phyloP scores from a whole-genome alignment of 2,888 invertebrate species.

The Tiliacea citrago region DNA sequence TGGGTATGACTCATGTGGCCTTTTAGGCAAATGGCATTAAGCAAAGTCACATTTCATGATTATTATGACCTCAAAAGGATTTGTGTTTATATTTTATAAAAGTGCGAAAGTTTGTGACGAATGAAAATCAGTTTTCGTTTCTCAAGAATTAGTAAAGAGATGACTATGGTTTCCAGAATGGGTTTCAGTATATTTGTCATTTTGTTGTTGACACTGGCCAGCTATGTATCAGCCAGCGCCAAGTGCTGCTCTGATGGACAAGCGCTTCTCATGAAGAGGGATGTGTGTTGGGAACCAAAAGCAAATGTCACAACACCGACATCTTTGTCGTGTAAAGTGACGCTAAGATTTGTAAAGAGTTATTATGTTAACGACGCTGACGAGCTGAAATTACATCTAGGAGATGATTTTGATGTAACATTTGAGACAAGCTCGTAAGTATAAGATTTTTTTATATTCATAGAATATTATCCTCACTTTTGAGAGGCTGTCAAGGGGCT shows the following conservation, averaged over 20 bases:
- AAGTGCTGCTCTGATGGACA: slow-evolving; percentile 68
- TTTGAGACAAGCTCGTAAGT: slow-evolving; percentile 67
- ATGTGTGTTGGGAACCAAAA: slow-evolving; percentile 71
- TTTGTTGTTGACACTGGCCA: slow-evolving; percentile 6
- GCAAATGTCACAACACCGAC: slow-evolving; percentile 61
- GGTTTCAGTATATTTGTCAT: background rate
- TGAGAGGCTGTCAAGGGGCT: background rate
- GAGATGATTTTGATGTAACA: slow-evolving; percentile 37
- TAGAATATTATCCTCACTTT: background rate
- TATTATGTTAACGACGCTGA: slow-evolving; percentile 46
- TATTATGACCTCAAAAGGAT: slow-evolving; percentile 1
- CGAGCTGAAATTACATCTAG: slow-evolving; percentile 50
- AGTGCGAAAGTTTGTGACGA: slow-evolving; percentile 1
- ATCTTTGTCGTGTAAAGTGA: slow-evolving; percentile 58
- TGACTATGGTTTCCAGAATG: slow-evolving; percentile 36
- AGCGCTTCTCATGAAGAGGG: slow-evolving; percentile 53
- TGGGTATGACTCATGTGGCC: no score
- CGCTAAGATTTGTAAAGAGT: slow-evolving; percentile 39
- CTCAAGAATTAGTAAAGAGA: background rate
- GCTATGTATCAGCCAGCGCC: slow-evolving; percentile 29
- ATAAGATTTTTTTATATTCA: background rate
- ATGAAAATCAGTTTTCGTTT: slow-evolving; percentile 6
- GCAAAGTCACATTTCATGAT: background rate
- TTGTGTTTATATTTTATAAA: slow-evolving; percentile 12
- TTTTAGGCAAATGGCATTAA: background rate